Base-by-base conservation (phyloP, 2,797 vertebrate genomes). In the Prunella strophiata region DNA sequence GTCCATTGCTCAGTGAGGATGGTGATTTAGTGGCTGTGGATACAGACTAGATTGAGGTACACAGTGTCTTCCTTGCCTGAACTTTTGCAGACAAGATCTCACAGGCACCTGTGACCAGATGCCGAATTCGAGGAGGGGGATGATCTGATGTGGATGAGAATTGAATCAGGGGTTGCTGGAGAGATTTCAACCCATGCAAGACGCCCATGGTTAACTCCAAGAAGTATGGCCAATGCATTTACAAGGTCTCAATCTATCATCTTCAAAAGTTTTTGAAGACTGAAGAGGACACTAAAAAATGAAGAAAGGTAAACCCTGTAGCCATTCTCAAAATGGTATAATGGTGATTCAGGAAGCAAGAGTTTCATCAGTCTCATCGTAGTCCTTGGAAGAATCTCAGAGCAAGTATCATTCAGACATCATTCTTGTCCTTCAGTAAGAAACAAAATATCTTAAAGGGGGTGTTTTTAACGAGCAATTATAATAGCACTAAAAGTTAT, bases 141-240 rank as follows among this genome's bases (percentile, higher is more conserved):
- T n/a, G 29, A 62, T 3, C 16, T 72, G 23, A 15, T 7, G 1
- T 34, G 11, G 16, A n/a, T 40, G 16, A 67, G 16, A 81, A 63
- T 11, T 45, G 9, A 45, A 65, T 38, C 17, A 34, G 7, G 3
- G 8, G 7, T 63, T 72, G 38, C 23, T 27, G 11, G 32, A 68
- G 11, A 68, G 9, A 54, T 89, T 86, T 85, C 13, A 76, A 29
- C 4, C 2, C 1, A 3, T 42, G 10, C 10, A 57, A 57, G 34
- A 34, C 1, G 5, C 4, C 20, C 7, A 7, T n/a, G 10, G 13
- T 1, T 57, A 23, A 26, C 9, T 63, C 11, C 0, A 3, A 38
- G 36, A 75, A 65, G 6, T 15, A 40, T 4, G 2, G 4, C 5
- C 5, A 18, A 30, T 15, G 9, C 51, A 16, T 45, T 84, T 51